phyloP scores from a whole-genome alignment of 2,888 invertebrate genomes.

The Eilema caniola region DNA sequence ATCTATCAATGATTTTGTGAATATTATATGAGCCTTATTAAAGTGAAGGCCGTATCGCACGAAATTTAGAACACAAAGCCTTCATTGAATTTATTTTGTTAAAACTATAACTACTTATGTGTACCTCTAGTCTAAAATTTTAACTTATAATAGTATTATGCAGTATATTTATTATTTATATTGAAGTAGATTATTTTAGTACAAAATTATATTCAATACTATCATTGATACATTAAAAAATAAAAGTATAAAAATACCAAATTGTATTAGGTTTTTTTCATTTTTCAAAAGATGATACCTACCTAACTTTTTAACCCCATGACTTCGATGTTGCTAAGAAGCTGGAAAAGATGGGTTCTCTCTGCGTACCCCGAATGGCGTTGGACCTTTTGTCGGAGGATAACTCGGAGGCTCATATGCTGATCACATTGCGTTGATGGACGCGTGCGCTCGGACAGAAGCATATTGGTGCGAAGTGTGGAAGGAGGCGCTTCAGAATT shows the following conservation, averaged over 20 bases:
- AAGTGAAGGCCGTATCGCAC: neutral
- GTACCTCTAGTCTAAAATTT: slow-evolving; percentile 13
- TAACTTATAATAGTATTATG: slow-evolving; percentile 9
- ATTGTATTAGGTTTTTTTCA: neutral
- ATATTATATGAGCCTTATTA: too few relatives aligned
- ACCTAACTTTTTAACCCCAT: too few relatives aligned
- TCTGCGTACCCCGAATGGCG: neutral
- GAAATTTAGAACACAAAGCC: neutral
- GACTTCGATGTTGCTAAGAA: too few relatives aligned
- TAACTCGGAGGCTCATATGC: too few relatives aligned
- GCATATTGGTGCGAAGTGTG: too few relatives aligned
- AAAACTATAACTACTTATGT: neutral
- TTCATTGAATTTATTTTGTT: neutral
- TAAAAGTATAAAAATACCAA: neutral
- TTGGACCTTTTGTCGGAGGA: too few relatives aligned
- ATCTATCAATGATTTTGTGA: too few relatives aligned
- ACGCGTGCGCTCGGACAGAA: too few relatives aligned
- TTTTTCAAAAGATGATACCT: too few relatives aligned
- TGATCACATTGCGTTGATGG: too few relatives aligned
- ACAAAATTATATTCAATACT: slow-evolving; percentile 11
- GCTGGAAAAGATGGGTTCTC: neutral
- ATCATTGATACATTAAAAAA: neutral
- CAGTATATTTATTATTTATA: slow-evolving; percentile 5
- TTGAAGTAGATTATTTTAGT: slow-evolving; percentile 14
- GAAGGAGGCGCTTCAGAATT: too few relatives aligned